These are phyloP conservation scores for Rhinoraja longicauda DNA, from an alignment of 2,797 vertebrate species.

Conservation along the genomic window DNA sequence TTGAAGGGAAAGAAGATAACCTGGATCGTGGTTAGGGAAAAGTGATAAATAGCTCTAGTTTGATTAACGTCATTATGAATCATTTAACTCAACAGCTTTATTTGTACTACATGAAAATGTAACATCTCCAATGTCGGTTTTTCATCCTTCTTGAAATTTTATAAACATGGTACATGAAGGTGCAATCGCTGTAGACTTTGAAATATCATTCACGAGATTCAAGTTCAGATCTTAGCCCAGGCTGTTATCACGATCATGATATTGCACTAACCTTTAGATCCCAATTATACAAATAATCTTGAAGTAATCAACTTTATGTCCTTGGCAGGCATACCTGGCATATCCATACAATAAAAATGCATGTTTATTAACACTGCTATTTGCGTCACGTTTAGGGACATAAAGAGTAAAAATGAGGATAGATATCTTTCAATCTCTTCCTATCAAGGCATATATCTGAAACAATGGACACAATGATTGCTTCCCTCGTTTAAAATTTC, in stretches of 20 bases:
- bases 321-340: neutral
- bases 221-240: neutral
- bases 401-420: neutral
- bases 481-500: neutral
- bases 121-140: neutral
- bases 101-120: neutral
- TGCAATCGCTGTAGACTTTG: neutral
- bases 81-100: neutral
- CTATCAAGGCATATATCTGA: neutral
- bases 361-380: neutral
- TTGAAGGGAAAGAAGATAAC: too few species aligned
- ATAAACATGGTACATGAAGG: neutral
- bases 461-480: neutral
- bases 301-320: neutral
- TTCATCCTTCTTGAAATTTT: neutral
- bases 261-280: neutral
- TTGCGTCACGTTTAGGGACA: neutral
- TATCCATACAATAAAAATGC: neutral
- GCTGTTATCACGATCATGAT: neutral
- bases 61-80: neutral
- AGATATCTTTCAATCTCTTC: neutral
- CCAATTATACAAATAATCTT: neutral
- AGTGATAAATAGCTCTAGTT: neutral
- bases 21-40: neutral
- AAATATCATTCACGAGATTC: neutral